A percentile compares a stretch with the other conserved stretches of the same genome.
Evolutionary conservation across 2,113 vertebrate species (phyloP).

Genomic region (Procavia capensis): DNA sequence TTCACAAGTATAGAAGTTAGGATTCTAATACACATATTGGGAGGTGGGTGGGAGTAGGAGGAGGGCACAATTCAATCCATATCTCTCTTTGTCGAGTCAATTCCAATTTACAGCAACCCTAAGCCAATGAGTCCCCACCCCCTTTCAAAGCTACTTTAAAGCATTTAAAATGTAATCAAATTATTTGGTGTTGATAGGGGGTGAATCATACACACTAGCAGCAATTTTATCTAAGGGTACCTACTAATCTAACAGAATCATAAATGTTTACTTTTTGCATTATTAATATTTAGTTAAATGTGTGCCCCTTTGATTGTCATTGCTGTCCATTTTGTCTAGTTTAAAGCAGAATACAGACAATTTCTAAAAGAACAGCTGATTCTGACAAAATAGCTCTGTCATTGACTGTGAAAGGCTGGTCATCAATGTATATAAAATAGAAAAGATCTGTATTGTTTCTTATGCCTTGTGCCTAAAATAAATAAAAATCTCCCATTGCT

Average conservation of each 20-base stretch:
- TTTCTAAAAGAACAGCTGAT: background rate
- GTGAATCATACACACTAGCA: background rate
- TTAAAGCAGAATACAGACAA: background rate
- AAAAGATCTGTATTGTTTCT: background rate
- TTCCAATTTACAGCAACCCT: background rate
- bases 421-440: background rate
- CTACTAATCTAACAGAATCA: background rate
- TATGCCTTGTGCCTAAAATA: background rate
- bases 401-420: background rate
- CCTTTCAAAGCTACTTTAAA: background rate
- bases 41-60: no score
- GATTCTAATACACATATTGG: background rate
- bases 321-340: background rate
- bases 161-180: background rate
- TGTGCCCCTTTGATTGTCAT: background rate
- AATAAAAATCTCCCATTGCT: background rate
- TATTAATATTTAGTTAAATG: background rate
- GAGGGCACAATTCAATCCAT: background rate
- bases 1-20: background rate
- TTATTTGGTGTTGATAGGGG: background rate
- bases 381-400: background rate
- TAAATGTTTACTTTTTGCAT: background rate
- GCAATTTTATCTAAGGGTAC: background rate
- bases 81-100: background rate
- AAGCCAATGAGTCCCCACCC: background rate